These are phyloP conservation scores for Carlito syrichta DNA, from an alignment of 2,113 vertebrate species.

Conservation along the genomic window DNA sequence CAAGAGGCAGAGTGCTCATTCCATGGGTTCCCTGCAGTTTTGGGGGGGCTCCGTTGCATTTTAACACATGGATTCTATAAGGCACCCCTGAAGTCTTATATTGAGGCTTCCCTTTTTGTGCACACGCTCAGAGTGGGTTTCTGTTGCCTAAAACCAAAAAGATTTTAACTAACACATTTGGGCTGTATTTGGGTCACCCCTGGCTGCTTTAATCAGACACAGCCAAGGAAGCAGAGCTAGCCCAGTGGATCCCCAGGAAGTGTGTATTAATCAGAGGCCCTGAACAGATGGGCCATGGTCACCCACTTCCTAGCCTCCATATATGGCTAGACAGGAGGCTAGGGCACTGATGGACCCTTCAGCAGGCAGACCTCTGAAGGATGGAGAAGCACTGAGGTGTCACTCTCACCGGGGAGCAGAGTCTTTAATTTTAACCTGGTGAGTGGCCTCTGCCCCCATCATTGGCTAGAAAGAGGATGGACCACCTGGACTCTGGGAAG, in stretches of 20 bases:
- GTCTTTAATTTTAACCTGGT: not conserved
- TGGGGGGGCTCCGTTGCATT: not conserved
- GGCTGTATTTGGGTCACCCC: not conserved
- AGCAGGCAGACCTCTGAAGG: not conserved
- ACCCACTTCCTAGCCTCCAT: not conserved
- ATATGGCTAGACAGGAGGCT: not conserved
- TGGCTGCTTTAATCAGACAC: conserved; percentile 29
- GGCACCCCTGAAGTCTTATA: not conserved
- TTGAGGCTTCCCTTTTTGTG: not conserved
- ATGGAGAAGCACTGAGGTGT: not conserved
- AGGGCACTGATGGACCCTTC: not conserved
- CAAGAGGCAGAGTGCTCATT: rapidly evolving
- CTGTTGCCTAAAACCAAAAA: not conserved
- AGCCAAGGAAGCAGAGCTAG: conserved; percentile 58
- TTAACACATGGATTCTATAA: not conserved
- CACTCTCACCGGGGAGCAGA: not conserved
- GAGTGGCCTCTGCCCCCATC: not conserved
- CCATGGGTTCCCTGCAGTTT: rapidly evolving
- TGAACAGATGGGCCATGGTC: not conserved
- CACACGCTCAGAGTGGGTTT: not conserved
- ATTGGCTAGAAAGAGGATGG: not conserved
- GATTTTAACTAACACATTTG: not conserved
- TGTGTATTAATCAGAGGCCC: conserved; percentile 53
- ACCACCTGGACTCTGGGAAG: not conserved
- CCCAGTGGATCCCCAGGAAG: conserved; percentile 27